Percentiles rank a stretch among this genome's conserved stretches.
phyloP scores from a whole-genome alignment of 2,888 invertebrate genomes.

The Entomobrya proxima region DNA sequence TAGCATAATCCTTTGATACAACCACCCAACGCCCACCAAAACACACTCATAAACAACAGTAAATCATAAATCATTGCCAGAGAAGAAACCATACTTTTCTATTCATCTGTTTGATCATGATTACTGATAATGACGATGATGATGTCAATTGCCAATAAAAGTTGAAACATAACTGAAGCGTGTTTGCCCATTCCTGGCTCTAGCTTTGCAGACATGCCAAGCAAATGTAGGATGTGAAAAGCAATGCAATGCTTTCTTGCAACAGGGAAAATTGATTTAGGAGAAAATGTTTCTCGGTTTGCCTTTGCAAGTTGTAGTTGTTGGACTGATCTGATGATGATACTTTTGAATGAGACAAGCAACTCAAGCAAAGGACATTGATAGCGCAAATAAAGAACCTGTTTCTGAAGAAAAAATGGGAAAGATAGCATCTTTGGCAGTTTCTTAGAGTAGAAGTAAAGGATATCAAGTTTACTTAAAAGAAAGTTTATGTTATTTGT shows the following conservation, averaged over 20 bases:
- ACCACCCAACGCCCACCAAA: background rate
- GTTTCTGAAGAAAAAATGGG: constrained; percentile 28
- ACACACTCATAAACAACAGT: background rate
- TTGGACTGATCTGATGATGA: background rate
- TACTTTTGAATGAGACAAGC: constrained; percentile 33
- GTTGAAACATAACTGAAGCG: constrained; percentile 15
- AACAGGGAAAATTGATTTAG: constrained; percentile 41
- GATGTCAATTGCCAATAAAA: background rate
- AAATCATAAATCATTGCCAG: background rate
- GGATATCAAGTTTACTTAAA: background rate
- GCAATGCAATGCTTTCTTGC: too few species aligned
- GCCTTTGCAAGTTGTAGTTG: background rate
- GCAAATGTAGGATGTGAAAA: constrained; percentile 18
- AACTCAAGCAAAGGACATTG: constrained; percentile 51
- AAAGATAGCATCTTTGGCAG: constrained; percentile 57
- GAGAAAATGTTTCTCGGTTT: constrained; percentile 18
- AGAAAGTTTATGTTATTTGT: background rate
- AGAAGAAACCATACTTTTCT: background rate
- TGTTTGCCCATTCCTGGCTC: background rate
- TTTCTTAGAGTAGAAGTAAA: background rate
- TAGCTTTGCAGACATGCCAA: background rate
- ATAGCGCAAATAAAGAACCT: constrained; percentile 19
- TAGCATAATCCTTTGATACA: background rate
- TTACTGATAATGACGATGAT: constrained; percentile 28
- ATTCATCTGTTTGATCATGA: constrained; percentile 27